Percentiles rank a stretch among this genome's conserved stretches.
phyloP scores from a whole-genome alignment of 2,888 invertebrate species.

The Microplitis manilae region DNA sequence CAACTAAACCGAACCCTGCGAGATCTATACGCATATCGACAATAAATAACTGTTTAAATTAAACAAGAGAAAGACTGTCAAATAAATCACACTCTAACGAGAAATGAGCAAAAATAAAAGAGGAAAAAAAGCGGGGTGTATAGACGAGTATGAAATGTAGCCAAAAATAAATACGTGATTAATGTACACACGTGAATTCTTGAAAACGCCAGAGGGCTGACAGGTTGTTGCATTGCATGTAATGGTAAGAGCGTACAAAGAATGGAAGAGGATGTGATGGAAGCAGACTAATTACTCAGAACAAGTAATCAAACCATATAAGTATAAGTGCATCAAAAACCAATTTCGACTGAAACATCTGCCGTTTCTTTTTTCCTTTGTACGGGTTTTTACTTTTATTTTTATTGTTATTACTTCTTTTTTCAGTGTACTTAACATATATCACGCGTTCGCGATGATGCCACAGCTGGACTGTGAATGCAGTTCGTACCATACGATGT shows the following conservation, averaged over 20 bases:
- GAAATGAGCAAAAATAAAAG: slow-evolving; percentile 12
- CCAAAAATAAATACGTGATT: slow-evolving; percentile 24
- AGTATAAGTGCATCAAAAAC: slow-evolving; percentile 7
- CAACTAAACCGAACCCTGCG: background rate
- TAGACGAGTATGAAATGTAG: background rate
- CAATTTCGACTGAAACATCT: slow-evolving; percentile 22
- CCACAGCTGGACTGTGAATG: slow-evolving; percentile 25
- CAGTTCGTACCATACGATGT: background rate
- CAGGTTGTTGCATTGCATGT: slow-evolving; percentile 5
- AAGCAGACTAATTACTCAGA: slow-evolving; percentile 13
- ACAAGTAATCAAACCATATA: slow-evolving; percentile 14
- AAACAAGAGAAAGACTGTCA: slow-evolving; percentile 33
- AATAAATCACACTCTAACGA: slow-evolving; percentile 35
- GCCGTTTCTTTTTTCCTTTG: slow-evolving; percentile 17
- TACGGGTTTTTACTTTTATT: background rate
- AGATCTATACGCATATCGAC: slow-evolving; percentile 8
- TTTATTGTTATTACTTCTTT: slow-evolving; percentile 6
- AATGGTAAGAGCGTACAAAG: background rate
- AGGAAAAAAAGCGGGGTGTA: background rate
- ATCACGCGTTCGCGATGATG: background rate
- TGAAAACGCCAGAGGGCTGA: slow-evolving; percentile 5
- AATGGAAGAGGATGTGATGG: slow-evolving; percentile 8
- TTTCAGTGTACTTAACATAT: background rate
- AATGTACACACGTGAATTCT: slow-evolving; percentile 12
- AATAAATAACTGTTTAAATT: slow-evolving; percentile 26